These are phyloP conservation scores for Halcyon badia DNA, from an alignment of 2,797 vertebrate genomes.

Conservation along the genomic window DNA sequence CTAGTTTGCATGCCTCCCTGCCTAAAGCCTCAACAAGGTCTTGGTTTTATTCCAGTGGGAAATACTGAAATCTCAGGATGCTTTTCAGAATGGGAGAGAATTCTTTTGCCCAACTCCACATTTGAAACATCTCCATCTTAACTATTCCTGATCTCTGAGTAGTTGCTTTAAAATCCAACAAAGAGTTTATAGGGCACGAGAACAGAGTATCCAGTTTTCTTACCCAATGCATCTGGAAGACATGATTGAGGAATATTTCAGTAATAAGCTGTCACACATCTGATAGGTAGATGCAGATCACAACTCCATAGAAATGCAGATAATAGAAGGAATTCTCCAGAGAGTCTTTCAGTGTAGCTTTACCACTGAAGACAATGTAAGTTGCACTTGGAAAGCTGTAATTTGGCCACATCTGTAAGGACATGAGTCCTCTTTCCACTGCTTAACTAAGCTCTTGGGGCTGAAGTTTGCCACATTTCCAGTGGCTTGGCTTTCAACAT, in stretches of 20 bases:
- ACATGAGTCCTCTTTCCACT: background rate
- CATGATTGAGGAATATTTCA: background rate
- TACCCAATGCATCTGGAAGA: background rate
- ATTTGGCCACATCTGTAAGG: background rate
- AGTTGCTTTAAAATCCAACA: background rate
- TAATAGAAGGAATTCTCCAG: background rate
- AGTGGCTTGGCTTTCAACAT: background rate
- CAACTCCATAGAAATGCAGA: background rate
- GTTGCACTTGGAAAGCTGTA: background rate
- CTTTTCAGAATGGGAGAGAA: background rate
- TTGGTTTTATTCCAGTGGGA: background rate
- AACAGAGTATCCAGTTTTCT: background rate
- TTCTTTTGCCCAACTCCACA: background rate
- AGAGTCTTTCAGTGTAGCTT: background rate
- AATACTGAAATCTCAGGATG: background rate
- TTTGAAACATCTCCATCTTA: background rate
- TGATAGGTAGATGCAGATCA: background rate
- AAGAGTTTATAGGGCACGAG: background rate
- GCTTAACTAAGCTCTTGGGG: background rate
- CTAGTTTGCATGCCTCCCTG: background rate
- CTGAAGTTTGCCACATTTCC: background rate
- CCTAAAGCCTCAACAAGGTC: background rate
- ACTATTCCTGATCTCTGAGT: background rate
- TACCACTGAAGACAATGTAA: background rate
- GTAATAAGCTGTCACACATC: background rate